Conservation (phyloP, 1,140 invertebrate genomes). For the Xylocopa sonorina region DNA sequence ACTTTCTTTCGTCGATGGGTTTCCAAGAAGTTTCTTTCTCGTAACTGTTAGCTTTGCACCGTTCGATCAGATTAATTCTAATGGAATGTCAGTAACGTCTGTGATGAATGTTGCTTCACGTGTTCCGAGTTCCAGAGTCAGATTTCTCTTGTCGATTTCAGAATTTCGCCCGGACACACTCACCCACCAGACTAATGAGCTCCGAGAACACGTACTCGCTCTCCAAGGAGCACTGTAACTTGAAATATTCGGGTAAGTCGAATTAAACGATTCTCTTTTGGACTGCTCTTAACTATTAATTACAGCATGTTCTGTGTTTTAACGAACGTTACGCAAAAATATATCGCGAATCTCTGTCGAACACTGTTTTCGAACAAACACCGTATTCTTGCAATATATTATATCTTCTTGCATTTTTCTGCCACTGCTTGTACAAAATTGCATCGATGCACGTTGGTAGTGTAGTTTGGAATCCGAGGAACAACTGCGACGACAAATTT, state of each 20-base stretch:
- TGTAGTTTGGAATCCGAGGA: no score
- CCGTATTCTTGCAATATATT: not conserved
- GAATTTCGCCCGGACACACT: slow-evolving; percentile 81
- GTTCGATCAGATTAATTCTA: not conserved
- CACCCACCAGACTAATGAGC: slow-evolving; percentile 81
- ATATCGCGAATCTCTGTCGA: not conserved
- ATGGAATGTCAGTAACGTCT: slow-evolving; percentile 9
- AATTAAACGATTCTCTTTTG: not conserved
- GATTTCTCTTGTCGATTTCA: slow-evolving; percentile 70
- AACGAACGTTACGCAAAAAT: no score
- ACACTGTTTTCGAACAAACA: no score
- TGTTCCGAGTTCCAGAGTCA: not conserved
- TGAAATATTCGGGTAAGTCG: slow-evolving; percentile 80
- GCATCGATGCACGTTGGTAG: no score
- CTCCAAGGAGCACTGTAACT: slow-evolving; percentile 79
- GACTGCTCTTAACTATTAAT: not conserved
- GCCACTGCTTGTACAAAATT: not conserved
- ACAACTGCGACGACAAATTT: not conserved
- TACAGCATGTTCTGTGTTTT: not conserved
- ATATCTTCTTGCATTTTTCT: not conserved
- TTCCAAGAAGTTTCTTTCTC: not conserved
- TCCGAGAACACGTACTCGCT: slow-evolving; percentile 81
- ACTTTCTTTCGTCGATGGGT: not conserved
- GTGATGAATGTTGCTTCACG: slow-evolving; percentile 11
- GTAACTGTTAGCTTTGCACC: slow-evolving; percentile 8